These are phyloP conservation scores for Drepanosiphum platanoidis DNA, from an alignment of 2,888 invertebrate genomes.

Conservation along the genomic window DNA sequence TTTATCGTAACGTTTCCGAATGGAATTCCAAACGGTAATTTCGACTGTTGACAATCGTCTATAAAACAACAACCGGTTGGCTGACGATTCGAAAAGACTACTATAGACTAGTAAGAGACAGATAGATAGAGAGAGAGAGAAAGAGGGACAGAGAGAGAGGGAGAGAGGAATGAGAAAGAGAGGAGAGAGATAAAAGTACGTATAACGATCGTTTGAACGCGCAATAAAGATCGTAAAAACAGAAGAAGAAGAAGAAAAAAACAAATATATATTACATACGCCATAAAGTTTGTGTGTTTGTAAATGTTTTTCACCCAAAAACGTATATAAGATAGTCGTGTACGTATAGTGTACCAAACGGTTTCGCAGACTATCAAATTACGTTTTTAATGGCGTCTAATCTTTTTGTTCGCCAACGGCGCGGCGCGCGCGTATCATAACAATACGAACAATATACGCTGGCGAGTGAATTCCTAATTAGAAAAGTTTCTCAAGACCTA, in stretches of 20 bases:
- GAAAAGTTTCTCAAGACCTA: slow-evolving; percentile 16
- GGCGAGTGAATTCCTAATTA: neutral
- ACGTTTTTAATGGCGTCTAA: neutral
- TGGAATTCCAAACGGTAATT: too few relatives aligned
- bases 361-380: neutral
- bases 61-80: neutral
- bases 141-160: too few relatives aligned
- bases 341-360: neutral
- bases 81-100: too few relatives aligned
- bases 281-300: neutral
- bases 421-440: neutral
- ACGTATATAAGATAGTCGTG: neutral
- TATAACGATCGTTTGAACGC: neutral
- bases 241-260: neutral
- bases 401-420: too few relatives aligned
- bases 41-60: too few relatives aligned
- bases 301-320: neutral
- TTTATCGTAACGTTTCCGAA: too few relatives aligned
- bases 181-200: too few relatives aligned
- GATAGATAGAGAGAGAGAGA: too few relatives aligned
- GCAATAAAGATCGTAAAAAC: neutral
- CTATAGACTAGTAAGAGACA: too few relatives aligned
- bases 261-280: too few relatives aligned
- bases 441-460: neutral
- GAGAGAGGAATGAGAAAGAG: too few relatives aligned